Base-by-base conservation (phyloP, 2,113 vertebrate species). In the Heliornis fulica region DNA sequence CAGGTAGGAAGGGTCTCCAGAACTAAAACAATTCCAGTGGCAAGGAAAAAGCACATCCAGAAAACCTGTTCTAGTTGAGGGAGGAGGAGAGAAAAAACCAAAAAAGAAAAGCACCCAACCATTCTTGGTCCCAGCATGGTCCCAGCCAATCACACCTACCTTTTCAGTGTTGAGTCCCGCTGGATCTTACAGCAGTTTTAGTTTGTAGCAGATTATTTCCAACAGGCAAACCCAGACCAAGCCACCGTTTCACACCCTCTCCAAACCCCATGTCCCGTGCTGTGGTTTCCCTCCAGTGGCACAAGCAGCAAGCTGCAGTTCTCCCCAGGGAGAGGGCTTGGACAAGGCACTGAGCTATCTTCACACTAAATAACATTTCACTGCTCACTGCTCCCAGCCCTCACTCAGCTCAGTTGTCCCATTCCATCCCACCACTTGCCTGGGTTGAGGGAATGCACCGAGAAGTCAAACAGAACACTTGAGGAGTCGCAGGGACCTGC, bases 241-340 rank as follows among this genome's bases (percentile, higher is more conserved):
- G 31, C 32, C 22, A 5, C 0, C 31, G 0, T 2, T 15, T 10
- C n/a, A 0, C 19, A 1, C 4, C 4, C 48, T 32, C 17, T 13
- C 16, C 6, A 3, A 11, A 48, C 40, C 72, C n/a, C 64, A 0
- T 0, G 54, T 15, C 54, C 80, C 0, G 19, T 10, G 94, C 84
- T 20, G 54, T 45, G 88, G 85, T 22, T 72, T 94, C 96, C 95
- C 94, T 93, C 95, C 93, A 94, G 94, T 16, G 95, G 96, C 78
- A 77, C 0, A 2, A 72, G 50, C 70, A 22, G 36, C 0, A 65
- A 66, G 71, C 63, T 93, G 93, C 91, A 96, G 63, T 18, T 53
- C 22, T 57, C 63, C 77, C 26, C 25, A 14, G 26, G 19, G 31
- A 74, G 9, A 69, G 34, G 16, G 5, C 20, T 28, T 0, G n/a